Conservation (phyloP, 2,888 invertebrate species). For the Pristionchus entomophagus region DNA sequence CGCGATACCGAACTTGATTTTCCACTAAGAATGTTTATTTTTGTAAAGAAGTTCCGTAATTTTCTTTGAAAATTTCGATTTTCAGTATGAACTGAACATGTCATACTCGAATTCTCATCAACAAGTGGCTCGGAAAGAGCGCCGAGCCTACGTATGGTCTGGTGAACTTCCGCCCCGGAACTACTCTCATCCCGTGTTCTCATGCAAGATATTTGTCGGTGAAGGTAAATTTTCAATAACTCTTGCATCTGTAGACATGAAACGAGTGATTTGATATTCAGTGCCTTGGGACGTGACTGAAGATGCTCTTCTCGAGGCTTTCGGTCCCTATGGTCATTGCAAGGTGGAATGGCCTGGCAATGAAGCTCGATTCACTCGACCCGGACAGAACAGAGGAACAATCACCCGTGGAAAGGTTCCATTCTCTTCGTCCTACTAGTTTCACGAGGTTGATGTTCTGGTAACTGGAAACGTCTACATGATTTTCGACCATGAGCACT, state of each 20-base stretch:
- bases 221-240: conserved; percentile 82
- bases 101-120: neutral
- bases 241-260: too few species aligned
- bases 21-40: neutral
- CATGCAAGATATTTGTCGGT: conserved; percentile 93
- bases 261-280: conserved; percentile 33
- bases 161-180: conserved; percentile 65
- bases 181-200: conserved; percentile 83
- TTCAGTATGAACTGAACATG: conserved; percentile 38
- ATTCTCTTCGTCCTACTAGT: too few species aligned
- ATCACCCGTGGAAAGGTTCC: conserved; percentile 49
- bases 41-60: too few species aligned
- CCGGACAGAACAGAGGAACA: conserved; percentile 74
- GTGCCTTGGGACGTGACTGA: conserved; percentile 69
- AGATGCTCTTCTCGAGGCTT: conserved; percentile 61
- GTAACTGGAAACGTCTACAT: conserved; percentile 90
- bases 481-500: conserved; percentile 92
- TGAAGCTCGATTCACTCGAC: conserved; percentile 80
- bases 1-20: neutral
- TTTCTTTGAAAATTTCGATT: too few species aligned
- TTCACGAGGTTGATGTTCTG: too few species aligned
- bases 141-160: conserved; percentile 53
- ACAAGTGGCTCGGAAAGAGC: conserved; percentile 33
- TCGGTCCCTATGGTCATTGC: conserved; percentile 85
- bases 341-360: conserved; percentile 97